A percentile compares a stretch with the other conserved stretches of the same genome.
Conservation (phyloP, 2,797 vertebrate species). For the Platalea minor region DNA sequence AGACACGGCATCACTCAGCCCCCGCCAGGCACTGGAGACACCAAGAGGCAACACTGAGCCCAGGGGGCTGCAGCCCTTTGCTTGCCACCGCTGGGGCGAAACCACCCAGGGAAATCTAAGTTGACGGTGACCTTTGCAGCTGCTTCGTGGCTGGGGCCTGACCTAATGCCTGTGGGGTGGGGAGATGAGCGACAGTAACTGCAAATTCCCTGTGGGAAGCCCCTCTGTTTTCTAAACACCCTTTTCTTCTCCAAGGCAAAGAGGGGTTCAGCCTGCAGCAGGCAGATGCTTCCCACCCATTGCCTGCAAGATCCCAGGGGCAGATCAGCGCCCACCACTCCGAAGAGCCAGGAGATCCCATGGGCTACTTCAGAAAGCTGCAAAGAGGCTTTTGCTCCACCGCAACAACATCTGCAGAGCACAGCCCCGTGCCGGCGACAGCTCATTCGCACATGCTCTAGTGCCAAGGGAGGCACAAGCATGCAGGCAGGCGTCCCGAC, state of each 20-base stretch:
- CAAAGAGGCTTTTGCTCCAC: neutral
- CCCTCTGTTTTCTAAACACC: neutral
- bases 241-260: neutral
- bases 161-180: fast-evolving
- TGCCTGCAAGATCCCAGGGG: fast-evolving
- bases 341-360: neutral
- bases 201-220: neutral
- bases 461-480: neutral
- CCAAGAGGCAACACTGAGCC: neutral
- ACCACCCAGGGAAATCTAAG: neutral
- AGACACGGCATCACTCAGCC: neutral
- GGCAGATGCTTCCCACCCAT: fast-evolving
- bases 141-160: neutral
- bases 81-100: fast-evolving
- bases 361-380: fast-evolving
- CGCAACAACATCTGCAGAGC: neutral
- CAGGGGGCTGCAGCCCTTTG: neutral
- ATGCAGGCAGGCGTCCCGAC: fast-evolving
- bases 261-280: neutral
- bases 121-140: fast-evolving
- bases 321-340: fast-evolving
- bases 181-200: fast-evolving
- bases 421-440: fast-evolving
- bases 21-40: neutral
- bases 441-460: fast-evolving